These are phyloP conservation scores for Phoxinus dragarum DNA, from an alignment of 2,797 vertebrate genomes.

Conservation along the genomic window DNA sequence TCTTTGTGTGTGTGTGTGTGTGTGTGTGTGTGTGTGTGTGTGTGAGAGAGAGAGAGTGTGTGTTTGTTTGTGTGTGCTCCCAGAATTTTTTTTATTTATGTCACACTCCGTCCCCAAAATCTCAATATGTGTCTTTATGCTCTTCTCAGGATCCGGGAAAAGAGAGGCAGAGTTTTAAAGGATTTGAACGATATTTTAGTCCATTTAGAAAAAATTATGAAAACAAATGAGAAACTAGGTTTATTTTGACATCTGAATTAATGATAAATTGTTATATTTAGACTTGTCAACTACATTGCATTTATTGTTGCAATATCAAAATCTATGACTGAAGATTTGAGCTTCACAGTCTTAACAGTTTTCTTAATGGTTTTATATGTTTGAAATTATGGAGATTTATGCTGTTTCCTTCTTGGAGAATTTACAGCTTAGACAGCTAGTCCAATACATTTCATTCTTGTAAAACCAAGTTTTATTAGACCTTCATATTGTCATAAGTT, in stretches of 20 bases:
- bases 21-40: not conserved
- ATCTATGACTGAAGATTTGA: not conserved
- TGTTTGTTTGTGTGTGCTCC: no score
- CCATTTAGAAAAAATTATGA: no score
- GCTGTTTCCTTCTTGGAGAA: not conserved
- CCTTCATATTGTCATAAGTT: not conserved
- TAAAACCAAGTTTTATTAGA: not conserved
- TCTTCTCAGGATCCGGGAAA: not conserved
- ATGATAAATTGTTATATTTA: not conserved
- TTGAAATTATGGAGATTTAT: not conserved
- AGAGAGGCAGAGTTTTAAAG: not conserved
- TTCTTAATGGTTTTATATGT: not conserved
- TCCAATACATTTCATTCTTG: not conserved
- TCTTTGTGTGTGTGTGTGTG: not conserved
- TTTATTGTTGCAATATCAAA: not conserved
- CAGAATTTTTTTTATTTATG: conserved; percentile 9
- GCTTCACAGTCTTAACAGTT: not conserved
- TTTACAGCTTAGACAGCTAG: not conserved
- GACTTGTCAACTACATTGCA: not conserved
- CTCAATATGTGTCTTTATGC: conserved; percentile 12
- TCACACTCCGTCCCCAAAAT: conserved; percentile 12
- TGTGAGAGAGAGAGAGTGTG: no score
- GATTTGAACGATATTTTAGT: not conserved
- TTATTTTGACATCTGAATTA: conserved; percentile 1
- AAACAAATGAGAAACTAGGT: not conserved